Conservation (phyloP, 2,888 invertebrate species). For the Monoplex corrugatus region DNA sequence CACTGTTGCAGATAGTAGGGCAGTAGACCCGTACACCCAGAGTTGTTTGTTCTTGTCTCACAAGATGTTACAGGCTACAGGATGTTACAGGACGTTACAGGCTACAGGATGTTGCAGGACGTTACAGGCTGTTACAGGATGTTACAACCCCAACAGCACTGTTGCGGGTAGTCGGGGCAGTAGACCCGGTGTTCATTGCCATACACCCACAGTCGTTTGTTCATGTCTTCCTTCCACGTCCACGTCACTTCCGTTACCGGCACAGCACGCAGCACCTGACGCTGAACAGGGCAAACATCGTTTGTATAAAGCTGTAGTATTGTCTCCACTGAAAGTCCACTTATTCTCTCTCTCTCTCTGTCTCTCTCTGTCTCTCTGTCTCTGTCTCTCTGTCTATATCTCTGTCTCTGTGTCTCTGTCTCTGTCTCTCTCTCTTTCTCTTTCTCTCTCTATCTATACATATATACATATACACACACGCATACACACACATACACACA, state of each 20-base stretch:
- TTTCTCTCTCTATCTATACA: too few species aligned
- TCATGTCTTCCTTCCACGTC: slow-evolving; percentile 63
- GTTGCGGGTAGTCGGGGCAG: slow-evolving; percentile 74
- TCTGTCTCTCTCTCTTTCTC: too few species aligned
- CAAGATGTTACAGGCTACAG: too few species aligned
- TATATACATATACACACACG: too few species aligned
- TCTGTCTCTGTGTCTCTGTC: too few species aligned
- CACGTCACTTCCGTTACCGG: slow-evolving; percentile 73
- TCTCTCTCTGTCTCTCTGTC: too few species aligned
- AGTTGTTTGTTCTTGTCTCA: slow-evolving; percentile 58
- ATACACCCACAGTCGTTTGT: slow-evolving; percentile 71
- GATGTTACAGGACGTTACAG: too few species aligned
- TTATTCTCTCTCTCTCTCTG: too few species aligned
- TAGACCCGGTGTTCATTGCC: slow-evolving; percentile 70
- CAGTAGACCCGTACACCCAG: slow-evolving; percentile 76
- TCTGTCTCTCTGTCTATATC: too few species aligned
- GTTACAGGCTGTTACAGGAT: slow-evolving; percentile 59
- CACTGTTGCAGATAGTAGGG: slow-evolving; percentile 74
- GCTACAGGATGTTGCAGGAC: too few species aligned
- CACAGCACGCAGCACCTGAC: slow-evolving; percentile 71
- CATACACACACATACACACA: background rate
- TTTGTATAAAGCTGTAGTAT: too few species aligned
- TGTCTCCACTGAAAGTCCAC: too few species aligned
- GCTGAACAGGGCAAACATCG: slow-evolving; percentile 63
- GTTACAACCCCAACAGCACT: slow-evolving; percentile 74